Evolutionary conservation across 2,888 invertebrate genomes (phyloP).

Genomic region (Craniophora ligustri): DNA sequence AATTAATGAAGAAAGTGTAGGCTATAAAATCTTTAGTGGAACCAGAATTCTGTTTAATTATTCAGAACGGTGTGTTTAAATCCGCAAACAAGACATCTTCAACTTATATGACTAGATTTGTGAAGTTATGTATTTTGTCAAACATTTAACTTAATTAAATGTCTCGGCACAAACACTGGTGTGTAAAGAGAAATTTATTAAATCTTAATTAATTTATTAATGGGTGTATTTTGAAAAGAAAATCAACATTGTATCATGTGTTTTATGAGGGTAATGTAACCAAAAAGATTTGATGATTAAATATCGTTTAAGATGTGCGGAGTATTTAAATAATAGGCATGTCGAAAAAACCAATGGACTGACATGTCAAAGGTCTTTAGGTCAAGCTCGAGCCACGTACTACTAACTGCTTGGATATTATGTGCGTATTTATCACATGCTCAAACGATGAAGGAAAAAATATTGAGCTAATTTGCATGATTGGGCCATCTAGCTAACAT

Average conservation of each 20-base stretch:
- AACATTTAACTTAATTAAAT: slow-evolving; percentile 25
- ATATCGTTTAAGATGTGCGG: background rate
- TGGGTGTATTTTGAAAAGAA: slow-evolving; percentile 12
- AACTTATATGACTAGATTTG: background rate
- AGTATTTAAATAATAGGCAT: too few relatives aligned
- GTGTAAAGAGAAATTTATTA: slow-evolving; percentile 16
- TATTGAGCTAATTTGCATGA: too few relatives aligned
- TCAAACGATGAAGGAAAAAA: too few relatives aligned
- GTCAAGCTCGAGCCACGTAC: too few relatives aligned
- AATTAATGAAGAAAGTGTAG: background rate
- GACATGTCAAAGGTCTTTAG: too few relatives aligned
- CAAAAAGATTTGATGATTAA: slow-evolving; percentile 26
- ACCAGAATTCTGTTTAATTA: background rate
- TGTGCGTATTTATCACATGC: too few relatives aligned
- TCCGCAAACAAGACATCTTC: background rate
- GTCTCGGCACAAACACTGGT: slow-evolving; percentile 8
- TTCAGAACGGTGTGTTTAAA: background rate
- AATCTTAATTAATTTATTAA: slow-evolving; percentile 31
- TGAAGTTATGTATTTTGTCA: slow-evolving; percentile 2
- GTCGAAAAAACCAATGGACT: too few relatives aligned
- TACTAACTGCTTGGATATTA: too few relatives aligned
- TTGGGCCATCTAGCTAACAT: too few relatives aligned
- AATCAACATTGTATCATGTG: background rate
- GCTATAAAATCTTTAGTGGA: background rate
- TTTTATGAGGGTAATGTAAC: background rate